Conservation (phyloP, 2,113 vertebrate species). For the Artemisiospiza belli region DNA sequence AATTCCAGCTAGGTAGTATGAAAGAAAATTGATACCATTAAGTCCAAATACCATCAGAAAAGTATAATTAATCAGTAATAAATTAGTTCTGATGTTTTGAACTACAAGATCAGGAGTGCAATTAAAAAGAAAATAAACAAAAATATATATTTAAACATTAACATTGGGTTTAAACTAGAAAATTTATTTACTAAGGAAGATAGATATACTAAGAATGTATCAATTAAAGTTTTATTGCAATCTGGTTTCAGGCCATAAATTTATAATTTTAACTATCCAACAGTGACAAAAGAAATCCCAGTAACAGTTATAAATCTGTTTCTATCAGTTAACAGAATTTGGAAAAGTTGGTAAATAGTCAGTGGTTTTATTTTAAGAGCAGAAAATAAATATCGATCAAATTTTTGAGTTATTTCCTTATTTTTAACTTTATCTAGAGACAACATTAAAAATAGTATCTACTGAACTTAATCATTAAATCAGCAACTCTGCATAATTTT, state of each 20-base stretch:
- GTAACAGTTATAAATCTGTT: not conserved
- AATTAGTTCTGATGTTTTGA: not conserved
- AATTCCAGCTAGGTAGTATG: not conserved
- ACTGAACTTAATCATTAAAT: not conserved
- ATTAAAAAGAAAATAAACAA: not conserved
- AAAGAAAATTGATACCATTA: not conserved
- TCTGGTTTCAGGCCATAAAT: not conserved
- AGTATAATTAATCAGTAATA: not conserved
- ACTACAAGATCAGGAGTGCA: not conserved
- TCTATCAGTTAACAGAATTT: not conserved
- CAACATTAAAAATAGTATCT: not conserved
- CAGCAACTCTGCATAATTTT: not conserved
- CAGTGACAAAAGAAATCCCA: not conserved
- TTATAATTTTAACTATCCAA: not conserved
- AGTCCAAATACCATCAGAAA: not conserved
- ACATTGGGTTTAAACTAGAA: not conserved
- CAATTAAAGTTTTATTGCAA: not conserved
- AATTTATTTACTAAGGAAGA: not conserved
- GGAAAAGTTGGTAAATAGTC: not conserved
- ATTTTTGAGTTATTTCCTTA: not conserved
- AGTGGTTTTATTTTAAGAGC: not conserved
- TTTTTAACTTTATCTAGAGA: not conserved
- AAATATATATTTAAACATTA: not conserved
- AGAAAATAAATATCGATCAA: not conserved
- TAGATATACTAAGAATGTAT: not conserved